Evolutionary conservation across 1,140 invertebrate genomes (phyloP), one percentile per base, ranked within the genome.

Genomic region (Lordiphosa clarofinis): DNA sequence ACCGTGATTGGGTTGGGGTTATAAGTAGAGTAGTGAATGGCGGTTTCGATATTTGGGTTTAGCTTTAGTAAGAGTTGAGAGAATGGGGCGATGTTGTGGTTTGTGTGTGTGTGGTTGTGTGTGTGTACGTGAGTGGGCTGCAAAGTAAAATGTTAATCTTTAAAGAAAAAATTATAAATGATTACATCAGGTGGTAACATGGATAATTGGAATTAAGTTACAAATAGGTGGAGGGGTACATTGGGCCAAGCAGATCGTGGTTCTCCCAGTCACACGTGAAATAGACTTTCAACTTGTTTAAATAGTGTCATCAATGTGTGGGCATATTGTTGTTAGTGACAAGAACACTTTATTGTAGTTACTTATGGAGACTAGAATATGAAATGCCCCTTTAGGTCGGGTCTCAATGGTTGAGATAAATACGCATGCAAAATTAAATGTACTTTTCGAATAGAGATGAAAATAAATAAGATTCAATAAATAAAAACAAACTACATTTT

Each of bases 351-450:
- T 31, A 31, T 31, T 31, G 7, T 31, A 8, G 28, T 31, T 31
- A 28, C 24, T 6, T 28, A 28, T 28, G 6, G 24, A 28, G 24
- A 28, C 24, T 28, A 8, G 28, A 31, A 31, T 31, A 31, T 31
- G 28, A 31, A 31, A 31, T 31, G 5, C 28, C 28, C 28, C 8
- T 8, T 31, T 7, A 31, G 28, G 6, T 7, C 28, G 28, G 28
- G 28, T 31, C 28, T 31, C 28, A 6, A 31, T 8, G 7, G 7
- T 8, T 31, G 28, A 31, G 7, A 52, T 50, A 65, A 81, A 81
- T 81, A 79, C 75, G 75, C 75, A 79, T 79, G 75, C 75, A 79
- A 61, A 58, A 52, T 56, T 55, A 44, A 59, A 58, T 31, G 6
- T 31, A 31, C 7, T 31, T 8, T 31, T 7, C 28, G 7, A 31